A percentile compares a stretch with the other conserved stretches of the same genome.
Evolutionary conservation across 2,888 invertebrate species (phyloP).

Genomic region (Thalpophila matura): DNA sequence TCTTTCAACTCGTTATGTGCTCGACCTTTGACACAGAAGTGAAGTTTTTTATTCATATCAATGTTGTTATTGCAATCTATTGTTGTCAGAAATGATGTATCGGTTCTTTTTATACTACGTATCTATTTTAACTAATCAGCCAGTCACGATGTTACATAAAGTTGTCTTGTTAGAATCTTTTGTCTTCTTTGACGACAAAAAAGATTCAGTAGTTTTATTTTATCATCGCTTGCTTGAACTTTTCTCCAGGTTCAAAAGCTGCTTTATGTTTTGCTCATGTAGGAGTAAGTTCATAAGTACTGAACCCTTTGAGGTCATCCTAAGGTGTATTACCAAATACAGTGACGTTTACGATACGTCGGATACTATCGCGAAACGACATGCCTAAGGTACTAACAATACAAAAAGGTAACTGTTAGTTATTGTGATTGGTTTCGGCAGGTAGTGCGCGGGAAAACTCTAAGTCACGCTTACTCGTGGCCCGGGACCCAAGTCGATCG

Average conservation of each 20-base stretch:
- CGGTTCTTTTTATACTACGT: slow-evolving; percentile 66
- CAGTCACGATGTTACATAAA: slow-evolving; percentile 60
- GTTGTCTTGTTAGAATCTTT: slow-evolving; percentile 19
- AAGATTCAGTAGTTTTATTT: slow-evolving; percentile 8
- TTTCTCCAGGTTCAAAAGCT: slow-evolving; percentile 15
- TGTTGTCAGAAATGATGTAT: slow-evolving; percentile 76
- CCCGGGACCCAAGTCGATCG: slow-evolving; percentile 63
- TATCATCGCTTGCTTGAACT: background rate
- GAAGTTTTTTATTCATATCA: slow-evolving; percentile 58
- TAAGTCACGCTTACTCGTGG: slow-evolving; percentile 79
- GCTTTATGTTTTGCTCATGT: slow-evolving; percentile 22
- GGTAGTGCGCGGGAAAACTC: slow-evolving; percentile 71
- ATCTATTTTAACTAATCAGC: slow-evolving; percentile 68
- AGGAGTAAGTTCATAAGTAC: slow-evolving; percentile 21
- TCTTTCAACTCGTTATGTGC: slow-evolving; percentile 40
- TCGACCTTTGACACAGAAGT: slow-evolving; percentile 63
- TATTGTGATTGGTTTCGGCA: slow-evolving; percentile 83
- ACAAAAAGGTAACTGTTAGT: slow-evolving; percentile 83
- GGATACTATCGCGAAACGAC: slow-evolving; percentile 73
- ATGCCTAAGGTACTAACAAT: slow-evolving; percentile 83
- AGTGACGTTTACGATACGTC: slow-evolving; percentile 69
- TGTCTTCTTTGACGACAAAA: slow-evolving; percentile 1
- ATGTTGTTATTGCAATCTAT: slow-evolving; percentile 69
- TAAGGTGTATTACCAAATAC: slow-evolving; percentile 57
- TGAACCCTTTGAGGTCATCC: slow-evolving; percentile 31